Conservation (phyloP, 2,888 invertebrate species). For the Nymphalis urticae region DNA sequence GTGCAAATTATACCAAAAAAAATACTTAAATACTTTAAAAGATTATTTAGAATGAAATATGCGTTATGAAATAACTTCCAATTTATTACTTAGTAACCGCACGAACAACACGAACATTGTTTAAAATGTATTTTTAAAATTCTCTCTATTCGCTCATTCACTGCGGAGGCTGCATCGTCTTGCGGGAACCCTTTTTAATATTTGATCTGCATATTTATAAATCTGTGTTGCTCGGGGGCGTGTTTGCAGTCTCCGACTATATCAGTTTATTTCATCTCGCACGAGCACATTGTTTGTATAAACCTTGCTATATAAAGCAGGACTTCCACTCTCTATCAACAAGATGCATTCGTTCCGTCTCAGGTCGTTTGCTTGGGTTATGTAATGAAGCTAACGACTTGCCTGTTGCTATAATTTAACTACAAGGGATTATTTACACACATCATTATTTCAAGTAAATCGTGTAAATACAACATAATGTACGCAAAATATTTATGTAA, state of each 20-base stretch:
- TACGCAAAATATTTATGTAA: too few relatives aligned
- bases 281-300: slow-evolving; percentile 21
- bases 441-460: neutral
- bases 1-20: too few relatives aligned
- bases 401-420: neutral
- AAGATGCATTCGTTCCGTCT: slow-evolving; percentile 12
- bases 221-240: slow-evolving; percentile 39
- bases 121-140: slow-evolving; percentile 13
- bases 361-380: slow-evolving; percentile 11
- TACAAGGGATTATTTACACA: neutral
- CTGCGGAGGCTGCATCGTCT: slow-evolving; percentile 10
- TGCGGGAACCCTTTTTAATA: slow-evolving; percentile 39
- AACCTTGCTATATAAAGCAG: slow-evolving; percentile 10
- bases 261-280: slow-evolving; percentile 59
- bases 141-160: slow-evolving; percentile 4
- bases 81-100: neutral
- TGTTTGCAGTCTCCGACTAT: slow-evolving; percentile 56
- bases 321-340: neutral
- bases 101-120: neutral
- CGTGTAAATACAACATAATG: too few relatives aligned
- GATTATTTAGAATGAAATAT: too few relatives aligned
- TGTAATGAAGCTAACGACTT: slow-evolving; percentile 15
- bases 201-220: slow-evolving; percentile 44
- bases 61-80: neutral
- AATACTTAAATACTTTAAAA: too few relatives aligned